Evolutionary conservation across 2,113 vertebrate species (phyloP).

Genomic region (Chiloscyllium plagiosum): DNA sequence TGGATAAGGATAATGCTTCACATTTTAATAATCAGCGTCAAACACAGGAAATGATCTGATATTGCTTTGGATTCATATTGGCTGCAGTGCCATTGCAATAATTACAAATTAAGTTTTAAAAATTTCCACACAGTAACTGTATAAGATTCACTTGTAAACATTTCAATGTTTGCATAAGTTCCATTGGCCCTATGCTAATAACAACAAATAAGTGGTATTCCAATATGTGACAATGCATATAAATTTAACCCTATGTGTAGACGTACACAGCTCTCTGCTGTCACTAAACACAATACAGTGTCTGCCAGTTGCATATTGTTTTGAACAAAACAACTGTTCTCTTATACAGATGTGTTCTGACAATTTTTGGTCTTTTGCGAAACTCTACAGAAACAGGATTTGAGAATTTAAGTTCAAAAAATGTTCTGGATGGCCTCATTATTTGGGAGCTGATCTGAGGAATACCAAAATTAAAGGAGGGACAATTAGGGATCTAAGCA

Average conservation of each 20-base stretch:
- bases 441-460: not conserved
- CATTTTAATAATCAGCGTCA: not conserved
- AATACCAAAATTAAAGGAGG: too few species aligned
- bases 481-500: not conserved
- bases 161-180: not conserved
- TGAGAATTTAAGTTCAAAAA: not conserved
- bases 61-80: not conserved
- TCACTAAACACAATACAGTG: not conserved
- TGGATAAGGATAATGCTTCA: too few species aligned
- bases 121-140: not conserved
- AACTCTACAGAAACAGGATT: too few species aligned
- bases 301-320: not conserved
- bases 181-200: not conserved
- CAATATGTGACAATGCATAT: not conserved
- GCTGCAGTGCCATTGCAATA: not conserved
- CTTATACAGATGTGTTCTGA: not conserved
- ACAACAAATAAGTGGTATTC: not conserved
- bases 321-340: not conserved
- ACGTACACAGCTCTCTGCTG: not conserved
- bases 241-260: not conserved
- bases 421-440: not conserved
- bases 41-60: not conserved
- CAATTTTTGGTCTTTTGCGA: not conserved
- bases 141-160: too few species aligned
- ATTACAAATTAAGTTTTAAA: not conserved